Conservation (phyloP, 1,140 invertebrate species). For the Yoshiicerus persimilis region DNA sequence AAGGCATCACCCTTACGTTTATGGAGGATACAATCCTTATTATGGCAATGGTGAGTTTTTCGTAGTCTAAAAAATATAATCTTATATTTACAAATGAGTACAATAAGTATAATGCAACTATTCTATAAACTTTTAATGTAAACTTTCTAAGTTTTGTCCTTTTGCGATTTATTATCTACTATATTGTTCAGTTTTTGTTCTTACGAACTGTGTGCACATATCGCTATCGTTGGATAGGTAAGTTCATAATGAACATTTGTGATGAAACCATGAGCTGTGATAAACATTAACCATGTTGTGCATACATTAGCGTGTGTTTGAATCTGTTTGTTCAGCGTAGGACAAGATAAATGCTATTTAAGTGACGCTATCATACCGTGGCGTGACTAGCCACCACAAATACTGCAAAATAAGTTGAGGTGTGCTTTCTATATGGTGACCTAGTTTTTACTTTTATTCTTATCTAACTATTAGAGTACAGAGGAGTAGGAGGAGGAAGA, state of each 20-base stretch:
- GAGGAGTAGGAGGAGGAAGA: not conserved
- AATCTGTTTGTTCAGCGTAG: too few relatives aligned
- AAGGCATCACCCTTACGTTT: not conserved
- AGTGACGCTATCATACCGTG: not conserved
- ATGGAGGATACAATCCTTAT: not conserved
- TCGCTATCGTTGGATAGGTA: not conserved
- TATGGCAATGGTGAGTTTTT: not conserved
- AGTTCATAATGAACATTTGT: not conserved
- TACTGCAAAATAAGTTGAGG: not conserved
- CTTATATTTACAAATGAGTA: too few relatives aligned
- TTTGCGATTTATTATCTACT: too few relatives aligned
- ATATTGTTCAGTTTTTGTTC: too few relatives aligned
- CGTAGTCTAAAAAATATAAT: too few relatives aligned
- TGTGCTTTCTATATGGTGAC: not conserved
- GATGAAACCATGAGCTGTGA: too few relatives aligned
- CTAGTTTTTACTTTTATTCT: not conserved
- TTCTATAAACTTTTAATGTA: too few relatives aligned
- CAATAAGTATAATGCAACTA: too few relatives aligned
- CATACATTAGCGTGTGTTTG: too few relatives aligned
- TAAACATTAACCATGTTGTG: too few relatives aligned
- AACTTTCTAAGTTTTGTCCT: too few relatives aligned
- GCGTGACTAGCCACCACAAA: not conserved
- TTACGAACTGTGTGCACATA: not conserved
- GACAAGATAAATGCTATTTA: not conserved
- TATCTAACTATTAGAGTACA: not conserved